Conservation (phyloP, 2,888 invertebrate genomes). For the Eupithecia inturbata region DNA sequence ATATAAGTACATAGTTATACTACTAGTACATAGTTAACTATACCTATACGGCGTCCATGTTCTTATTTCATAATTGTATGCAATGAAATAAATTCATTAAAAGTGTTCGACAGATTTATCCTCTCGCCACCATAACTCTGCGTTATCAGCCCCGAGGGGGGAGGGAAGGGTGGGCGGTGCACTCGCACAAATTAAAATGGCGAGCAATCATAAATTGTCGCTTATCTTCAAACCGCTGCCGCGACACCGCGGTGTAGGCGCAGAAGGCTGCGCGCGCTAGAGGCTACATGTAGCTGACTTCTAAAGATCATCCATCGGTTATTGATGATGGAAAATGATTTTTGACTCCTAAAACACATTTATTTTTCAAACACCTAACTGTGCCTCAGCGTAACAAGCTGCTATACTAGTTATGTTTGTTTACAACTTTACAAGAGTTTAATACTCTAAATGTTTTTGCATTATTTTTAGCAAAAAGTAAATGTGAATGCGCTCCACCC, state of each 20-base stretch:
- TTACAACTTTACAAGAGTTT: background rate
- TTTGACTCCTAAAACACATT: background rate
- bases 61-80: background rate
- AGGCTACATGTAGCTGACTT: too few species aligned
- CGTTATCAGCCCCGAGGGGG: constrained; percentile 17
- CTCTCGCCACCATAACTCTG: constrained; percentile 17
- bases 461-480: constrained; percentile 19
- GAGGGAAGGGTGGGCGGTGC: constrained; percentile 8
- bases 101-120: background rate
- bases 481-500: constrained; percentile 30
- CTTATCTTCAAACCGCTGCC: constrained; percentile 40
- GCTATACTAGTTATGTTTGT: background rate
- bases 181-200: constrained; percentile 41
- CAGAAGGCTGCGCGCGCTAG: too few species aligned
- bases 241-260: background rate
- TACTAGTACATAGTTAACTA: too few species aligned
- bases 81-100: background rate
- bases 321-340: too few species aligned
- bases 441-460: background rate
- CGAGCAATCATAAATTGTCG: constrained; percentile 39
- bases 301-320: too few species aligned
- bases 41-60: background rate
- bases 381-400: background rate
- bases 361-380: too few species aligned
- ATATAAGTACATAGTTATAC: background rate